Conservation (phyloP, 2,797 vertebrate genomes). For the Lepus oiostolus region DNA sequence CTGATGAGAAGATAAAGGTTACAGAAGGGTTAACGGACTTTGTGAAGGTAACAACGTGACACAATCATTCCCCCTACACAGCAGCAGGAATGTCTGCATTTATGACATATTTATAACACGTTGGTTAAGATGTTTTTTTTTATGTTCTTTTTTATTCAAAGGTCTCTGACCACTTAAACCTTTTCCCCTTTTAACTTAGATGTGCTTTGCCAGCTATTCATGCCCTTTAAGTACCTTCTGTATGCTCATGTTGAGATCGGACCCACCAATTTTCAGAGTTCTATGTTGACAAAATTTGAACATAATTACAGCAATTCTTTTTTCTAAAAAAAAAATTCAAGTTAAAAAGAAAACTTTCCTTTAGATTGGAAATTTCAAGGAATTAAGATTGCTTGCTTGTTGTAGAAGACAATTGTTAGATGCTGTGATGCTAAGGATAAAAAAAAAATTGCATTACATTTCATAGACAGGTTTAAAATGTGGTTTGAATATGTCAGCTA, state of each 20-base stretch:
- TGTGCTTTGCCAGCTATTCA: slow-evolving; percentile 67
- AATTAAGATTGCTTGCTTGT: slow-evolving; percentile 60
- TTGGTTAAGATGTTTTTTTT: slow-evolving; percentile 69
- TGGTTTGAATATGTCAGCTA: slow-evolving; percentile 14
- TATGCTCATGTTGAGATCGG: slow-evolving; percentile 64
- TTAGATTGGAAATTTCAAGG: slow-evolving; percentile 65
- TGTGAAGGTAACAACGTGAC: slow-evolving; percentile 52
- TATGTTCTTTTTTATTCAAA: slow-evolving; percentile 73
- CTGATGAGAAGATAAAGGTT: slow-evolving; percentile 75
- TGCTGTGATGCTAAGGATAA: slow-evolving; percentile 28
- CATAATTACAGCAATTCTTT: slow-evolving; percentile 71
- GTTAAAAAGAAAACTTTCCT: slow-evolving; percentile 73
- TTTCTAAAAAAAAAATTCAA: slow-evolving; percentile 26
- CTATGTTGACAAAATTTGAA: slow-evolving; percentile 75
- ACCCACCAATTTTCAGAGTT: slow-evolving; percentile 75
- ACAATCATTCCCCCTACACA: slow-evolving; percentile 11
- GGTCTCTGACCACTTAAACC: slow-evolving; percentile 68
- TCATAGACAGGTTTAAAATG: slow-evolving; percentile 51
- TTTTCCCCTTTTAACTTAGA: slow-evolving; percentile 62
- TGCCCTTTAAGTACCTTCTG: slow-evolving; percentile 68
- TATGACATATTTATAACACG: slow-evolving; percentile 77
- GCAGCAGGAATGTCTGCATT: slow-evolving; percentile 42
- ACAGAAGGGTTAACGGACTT: slow-evolving; percentile 68
- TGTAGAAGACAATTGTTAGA: slow-evolving; percentile 40
- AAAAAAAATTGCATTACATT: slow-evolving; percentile 28